These are phyloP conservation scores for Uropsilus gracilis DNA, from an alignment of 2,113 vertebrate species.

Conservation along the genomic window DNA sequence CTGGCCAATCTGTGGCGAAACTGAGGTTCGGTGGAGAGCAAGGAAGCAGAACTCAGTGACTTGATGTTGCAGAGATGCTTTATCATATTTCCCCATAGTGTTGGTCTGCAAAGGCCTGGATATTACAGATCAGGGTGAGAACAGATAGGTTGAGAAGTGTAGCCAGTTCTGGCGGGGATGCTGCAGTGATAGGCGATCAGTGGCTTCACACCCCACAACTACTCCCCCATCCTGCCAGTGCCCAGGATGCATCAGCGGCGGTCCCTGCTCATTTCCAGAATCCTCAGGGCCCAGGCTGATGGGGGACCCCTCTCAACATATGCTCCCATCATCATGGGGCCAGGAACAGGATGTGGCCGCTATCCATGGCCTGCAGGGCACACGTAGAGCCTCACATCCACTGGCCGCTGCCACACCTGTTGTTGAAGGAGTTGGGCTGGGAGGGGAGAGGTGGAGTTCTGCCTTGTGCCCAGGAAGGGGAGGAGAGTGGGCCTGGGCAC, in stretches of 20 bases:
- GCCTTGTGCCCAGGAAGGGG: not conserved
- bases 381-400: fast-evolving
- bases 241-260: not conserved
- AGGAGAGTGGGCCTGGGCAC: not conserved
- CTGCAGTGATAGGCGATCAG: not conserved
- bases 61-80: not conserved
- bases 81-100: not conserved
- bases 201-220: not conserved
- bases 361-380: not conserved
- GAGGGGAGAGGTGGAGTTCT: not conserved
- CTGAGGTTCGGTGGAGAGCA: not conserved
- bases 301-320: not conserved
- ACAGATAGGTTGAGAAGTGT: not conserved
- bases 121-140: not conserved
- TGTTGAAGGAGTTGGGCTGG: not conserved
- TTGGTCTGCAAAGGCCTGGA: not conserved
- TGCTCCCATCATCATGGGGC: not conserved
- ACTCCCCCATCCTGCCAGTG: not conserved
- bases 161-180: too few species aligned
- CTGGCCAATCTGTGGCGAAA: not conserved
- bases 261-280: not conserved
- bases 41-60: not conserved
- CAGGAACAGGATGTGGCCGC: not conserved
- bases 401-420: not conserved
- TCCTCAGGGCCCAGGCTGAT: not conserved